Evolutionary conservation across 1,140 invertebrate genomes (phyloP).

Genomic region (Elymnias hypermnestra): DNA sequence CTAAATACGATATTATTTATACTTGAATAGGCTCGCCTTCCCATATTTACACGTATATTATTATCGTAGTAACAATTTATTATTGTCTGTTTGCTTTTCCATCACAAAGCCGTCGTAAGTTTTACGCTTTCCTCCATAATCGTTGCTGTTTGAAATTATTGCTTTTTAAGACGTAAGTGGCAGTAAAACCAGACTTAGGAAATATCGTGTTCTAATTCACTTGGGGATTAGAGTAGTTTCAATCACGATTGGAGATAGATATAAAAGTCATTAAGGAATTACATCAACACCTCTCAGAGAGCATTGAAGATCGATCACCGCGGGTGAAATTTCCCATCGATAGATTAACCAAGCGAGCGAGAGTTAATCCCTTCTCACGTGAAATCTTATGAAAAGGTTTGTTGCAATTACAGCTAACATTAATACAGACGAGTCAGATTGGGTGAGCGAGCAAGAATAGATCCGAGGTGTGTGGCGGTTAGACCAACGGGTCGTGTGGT

Average conservation of each 20-base stretch:
- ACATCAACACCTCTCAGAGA: constrained; percentile 19
- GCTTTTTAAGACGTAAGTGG: too few relatives aligned
- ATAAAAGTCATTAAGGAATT: constrained; percentile 24
- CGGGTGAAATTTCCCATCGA: constrained; percentile 37
- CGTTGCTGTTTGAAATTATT: constrained; percentile 11
- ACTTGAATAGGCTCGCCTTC: constrained; percentile 41
- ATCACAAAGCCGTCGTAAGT: constrained; percentile 23
- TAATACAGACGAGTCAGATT: constrained; percentile 29
- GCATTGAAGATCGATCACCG: constrained; percentile 35
- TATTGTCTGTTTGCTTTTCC: constrained; percentile 32
- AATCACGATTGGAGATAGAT: constrained; percentile 12
- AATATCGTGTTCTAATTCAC: constrained; percentile 14
- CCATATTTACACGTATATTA: constrained; percentile 45
- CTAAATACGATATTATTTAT: constrained; percentile 51
- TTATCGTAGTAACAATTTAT: constrained; percentile 33
- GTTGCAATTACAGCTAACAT: constrained; percentile 51
- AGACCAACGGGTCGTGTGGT: constrained; percentile 32
- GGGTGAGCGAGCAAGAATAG: constrained; percentile 27
- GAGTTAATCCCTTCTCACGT: constrained; percentile 58
- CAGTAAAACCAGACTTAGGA: constrained; percentile 12
- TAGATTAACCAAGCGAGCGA: constrained; percentile 56
- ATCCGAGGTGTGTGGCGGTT: constrained; percentile 16
- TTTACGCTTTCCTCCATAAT: constrained; percentile 13
- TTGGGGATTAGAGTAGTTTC: constrained; percentile 18
- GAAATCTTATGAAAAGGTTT: constrained; percentile 51